Conservation (phyloP, 2,113 vertebrate species). For the Heterotis niloticus region DNA sequence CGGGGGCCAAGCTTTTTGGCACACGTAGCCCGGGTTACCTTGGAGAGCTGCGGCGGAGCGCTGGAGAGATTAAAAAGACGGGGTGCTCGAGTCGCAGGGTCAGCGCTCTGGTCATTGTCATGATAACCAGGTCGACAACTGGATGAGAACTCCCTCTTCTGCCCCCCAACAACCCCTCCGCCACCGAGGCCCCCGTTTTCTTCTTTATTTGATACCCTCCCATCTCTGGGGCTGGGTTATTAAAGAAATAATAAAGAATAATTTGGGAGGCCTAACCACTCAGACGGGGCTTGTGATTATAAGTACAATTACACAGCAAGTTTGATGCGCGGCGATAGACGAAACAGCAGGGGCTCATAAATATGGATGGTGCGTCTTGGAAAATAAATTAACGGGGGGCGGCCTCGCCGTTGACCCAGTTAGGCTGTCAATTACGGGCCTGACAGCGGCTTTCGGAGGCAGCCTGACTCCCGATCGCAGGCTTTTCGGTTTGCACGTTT, state of each 20-base stretch:
- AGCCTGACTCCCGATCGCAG: constrained; percentile 72
- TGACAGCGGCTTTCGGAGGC: constrained; percentile 79
- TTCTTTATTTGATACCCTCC: constrained; percentile 22
- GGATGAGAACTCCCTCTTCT: not conserved
- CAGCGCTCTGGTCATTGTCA: constrained; percentile 22
- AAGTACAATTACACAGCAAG: constrained; percentile 68
- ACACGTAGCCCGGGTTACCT: not conserved
- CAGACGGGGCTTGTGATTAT: constrained; percentile 56
- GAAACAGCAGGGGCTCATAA: constrained; percentile 94
- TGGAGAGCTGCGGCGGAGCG: not conserved
- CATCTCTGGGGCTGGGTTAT: constrained; percentile 42
- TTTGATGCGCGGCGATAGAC: constrained; percentile 87
- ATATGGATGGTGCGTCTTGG: constrained; percentile 87
- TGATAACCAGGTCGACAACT: constrained; percentile 19
- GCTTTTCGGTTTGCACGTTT: constrained; percentile 68
- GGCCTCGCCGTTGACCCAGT: constrained; percentile 89
- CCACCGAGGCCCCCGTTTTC: not conserved
- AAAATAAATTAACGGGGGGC: constrained; percentile 94
- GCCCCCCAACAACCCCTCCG: not conserved
- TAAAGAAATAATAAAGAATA: constrained; percentile 64
- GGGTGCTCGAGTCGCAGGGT: not conserved
- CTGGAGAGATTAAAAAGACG: constrained; percentile 8
- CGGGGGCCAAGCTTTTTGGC: not conserved
- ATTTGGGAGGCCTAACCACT: constrained; percentile 62
- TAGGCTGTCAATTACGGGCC: constrained; percentile 84